These are phyloP conservation scores for Timema cristinae DNA, from an alignment of 2,888 invertebrate species.

Conservation along the genomic window DNA sequence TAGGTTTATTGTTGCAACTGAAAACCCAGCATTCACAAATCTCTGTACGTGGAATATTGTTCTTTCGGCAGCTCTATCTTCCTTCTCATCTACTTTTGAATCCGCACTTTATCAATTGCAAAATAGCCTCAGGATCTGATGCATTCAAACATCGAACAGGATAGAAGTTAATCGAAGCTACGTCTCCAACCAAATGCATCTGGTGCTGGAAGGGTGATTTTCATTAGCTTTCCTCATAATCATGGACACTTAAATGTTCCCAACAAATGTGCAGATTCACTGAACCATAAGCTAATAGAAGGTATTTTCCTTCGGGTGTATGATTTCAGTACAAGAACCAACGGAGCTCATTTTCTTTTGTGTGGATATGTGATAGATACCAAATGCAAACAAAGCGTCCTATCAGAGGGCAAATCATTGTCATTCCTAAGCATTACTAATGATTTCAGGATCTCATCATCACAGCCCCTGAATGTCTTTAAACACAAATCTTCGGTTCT, in stretches of 20 bases:
- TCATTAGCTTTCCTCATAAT: neutral
- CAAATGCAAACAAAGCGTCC: neutral
- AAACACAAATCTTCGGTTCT: neutral
- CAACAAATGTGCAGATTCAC: neutral
- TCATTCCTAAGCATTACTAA: neutral
- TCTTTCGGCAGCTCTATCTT: neutral
- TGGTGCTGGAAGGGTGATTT: neutral
- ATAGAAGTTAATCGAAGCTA: neutral
- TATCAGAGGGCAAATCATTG: neutral
- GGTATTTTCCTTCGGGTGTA: no score
- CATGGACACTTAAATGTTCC: neutral
- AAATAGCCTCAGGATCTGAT: neutral
- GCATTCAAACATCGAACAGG: constrained; percentile 5
- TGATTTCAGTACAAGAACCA: neutral
- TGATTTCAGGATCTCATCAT: neutral
- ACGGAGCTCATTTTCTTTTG: neutral
- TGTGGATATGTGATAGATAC: neutral
- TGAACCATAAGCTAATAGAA: neutral
- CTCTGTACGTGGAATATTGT: neutral
- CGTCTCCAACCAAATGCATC: neutral
- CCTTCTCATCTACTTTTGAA: neutral
- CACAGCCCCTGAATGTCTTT: neutral
- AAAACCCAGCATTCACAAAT: neutral
- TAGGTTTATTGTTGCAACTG: neutral
- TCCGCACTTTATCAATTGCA: constrained; percentile 1